phyloP scores from a whole-genome alignment of 2,888 invertebrate species.

The Euspilapteryx auroguttella region DNA sequence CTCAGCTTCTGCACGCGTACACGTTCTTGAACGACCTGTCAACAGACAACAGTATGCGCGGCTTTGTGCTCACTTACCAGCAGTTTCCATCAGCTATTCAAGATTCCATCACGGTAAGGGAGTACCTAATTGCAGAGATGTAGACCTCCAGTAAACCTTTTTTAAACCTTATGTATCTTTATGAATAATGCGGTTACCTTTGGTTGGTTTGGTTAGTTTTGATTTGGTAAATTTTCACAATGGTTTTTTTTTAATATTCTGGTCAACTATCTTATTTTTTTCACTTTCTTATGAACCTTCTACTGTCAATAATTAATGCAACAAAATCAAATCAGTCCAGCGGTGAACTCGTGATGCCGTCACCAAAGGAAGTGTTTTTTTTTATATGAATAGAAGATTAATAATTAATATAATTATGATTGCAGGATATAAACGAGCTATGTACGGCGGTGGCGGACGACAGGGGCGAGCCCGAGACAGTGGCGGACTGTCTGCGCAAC shows the following conservation, averaged over 20 bases:
- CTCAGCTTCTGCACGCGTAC: conserved; percentile 39
- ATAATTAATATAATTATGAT: conserved; percentile 7
- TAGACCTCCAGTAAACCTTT: not conserved
- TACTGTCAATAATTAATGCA: too few species aligned
- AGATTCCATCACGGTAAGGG: conserved; percentile 31
- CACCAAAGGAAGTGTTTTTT: too few species aligned
- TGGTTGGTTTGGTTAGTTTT: not conserved
- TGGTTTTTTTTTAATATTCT: too few species aligned
- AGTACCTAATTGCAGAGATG: too few species aligned
- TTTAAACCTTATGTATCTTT: not conserved
- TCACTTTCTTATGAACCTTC: too few species aligned
- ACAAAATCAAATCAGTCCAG: too few species aligned
- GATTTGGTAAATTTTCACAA: too few species aligned
- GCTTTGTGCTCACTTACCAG: conserved; percentile 34
- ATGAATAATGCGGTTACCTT: too few species aligned
- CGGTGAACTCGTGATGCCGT: too few species aligned
- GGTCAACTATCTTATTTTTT: too few species aligned
- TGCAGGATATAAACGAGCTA: conserved; percentile 25
- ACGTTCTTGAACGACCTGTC: conserved; percentile 44
- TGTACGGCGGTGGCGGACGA: conserved; percentile 24
- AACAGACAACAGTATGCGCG: conserved; percentile 23
- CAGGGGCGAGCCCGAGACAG: conserved; percentile 24
- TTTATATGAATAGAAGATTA: too few species aligned
- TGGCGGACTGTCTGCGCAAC: conserved; percentile 23
- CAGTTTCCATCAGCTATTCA: conserved; percentile 22